Base-by-base conservation (phyloP, 2,888 invertebrate species). In the Noctua janthe region DNA sequence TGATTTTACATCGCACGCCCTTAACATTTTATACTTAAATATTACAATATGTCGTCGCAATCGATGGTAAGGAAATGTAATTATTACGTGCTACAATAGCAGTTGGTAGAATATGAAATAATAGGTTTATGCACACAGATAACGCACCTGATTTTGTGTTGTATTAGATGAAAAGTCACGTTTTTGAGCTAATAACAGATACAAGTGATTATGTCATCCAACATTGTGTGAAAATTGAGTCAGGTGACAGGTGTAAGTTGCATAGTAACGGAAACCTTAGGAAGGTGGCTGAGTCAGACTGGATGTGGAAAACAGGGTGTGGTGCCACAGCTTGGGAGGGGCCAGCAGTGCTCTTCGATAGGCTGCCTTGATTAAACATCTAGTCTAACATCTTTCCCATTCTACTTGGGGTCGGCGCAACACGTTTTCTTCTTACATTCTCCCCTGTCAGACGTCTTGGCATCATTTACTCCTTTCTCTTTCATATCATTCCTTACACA, bases 1-100 rank as follows among this genome's bases (percentile, higher is more conserved):
- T 89, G 90, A 84, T 77, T 71, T 64, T 5, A 35, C 11, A 20
- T n/a, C 8, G 8, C 8, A 69, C 11, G 11, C n/a, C n/a, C 51
- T 10, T 7, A 59, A 70, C 71, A 23, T 89, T 88, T 76, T 88
- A 88, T 88, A 88, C 64, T 54, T 62, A 70, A 70, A 0, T 49
- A 67, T 88, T 88, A 73, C 87, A 80, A 64, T 79, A 85, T 17
- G 29, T 72, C 39, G 77, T 17, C 20, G 83, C 73, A 81, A 88
- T 71, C 59, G 49, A 71, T 81, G 10, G 13, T 73, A 81, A 86
- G 47, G 71, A 74, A 75, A 78, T 67, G 0, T 39, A 17, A 20
- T 35, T 66, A 66, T 69, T 82, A 80, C 82, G 70, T 82, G 70
- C 4, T 47, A 8, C n/a, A 69, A 80, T 80, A 80, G 39, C 39